Conservation (phyloP, 2,797 vertebrate genomes). For the Acanthurus leucopareius region DNA sequence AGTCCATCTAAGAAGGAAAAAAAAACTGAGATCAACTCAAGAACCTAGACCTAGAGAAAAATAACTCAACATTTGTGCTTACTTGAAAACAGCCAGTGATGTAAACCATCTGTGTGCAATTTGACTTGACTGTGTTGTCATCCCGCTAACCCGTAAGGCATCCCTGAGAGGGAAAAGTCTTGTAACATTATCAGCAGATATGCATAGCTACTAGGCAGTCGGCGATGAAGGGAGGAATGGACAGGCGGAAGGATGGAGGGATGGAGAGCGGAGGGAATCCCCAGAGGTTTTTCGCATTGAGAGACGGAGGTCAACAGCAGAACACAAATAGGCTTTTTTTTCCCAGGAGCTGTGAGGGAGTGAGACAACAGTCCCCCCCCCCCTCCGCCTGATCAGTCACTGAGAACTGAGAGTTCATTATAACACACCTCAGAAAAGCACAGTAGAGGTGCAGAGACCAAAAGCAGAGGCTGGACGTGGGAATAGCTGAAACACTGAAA, state of each 20-base stretch:
- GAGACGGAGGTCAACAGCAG: slow-evolving; percentile 68
- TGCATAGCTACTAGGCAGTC: slow-evolving; percentile 66
- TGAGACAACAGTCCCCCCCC: slow-evolving; percentile 30
- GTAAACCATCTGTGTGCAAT: slow-evolving; percentile 75
- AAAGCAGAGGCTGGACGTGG: slow-evolving; percentile 1
- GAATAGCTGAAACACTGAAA: slow-evolving; percentile 11
- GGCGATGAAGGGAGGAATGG: slow-evolving; percentile 58
- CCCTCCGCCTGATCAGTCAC: slow-evolving; percentile 36
- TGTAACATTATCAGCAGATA: slow-evolving; percentile 74
- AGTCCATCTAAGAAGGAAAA: slow-evolving; percentile 40
- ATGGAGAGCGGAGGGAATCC: slow-evolving; percentile 56
- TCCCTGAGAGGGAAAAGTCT: slow-evolving; percentile 55
- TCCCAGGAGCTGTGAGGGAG: slow-evolving; percentile 40
- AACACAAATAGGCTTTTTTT: slow-evolving; percentile 64
- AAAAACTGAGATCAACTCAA: slow-evolving; percentile 45
- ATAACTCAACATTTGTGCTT: slow-evolving; percentile 56
- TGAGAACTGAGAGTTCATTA: slow-evolving; percentile 58
- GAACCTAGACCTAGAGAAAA: slow-evolving; percentile 54
- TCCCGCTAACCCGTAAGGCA: slow-evolving; percentile 46
- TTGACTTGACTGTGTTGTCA: slow-evolving; percentile 66
- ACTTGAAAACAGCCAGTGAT: slow-evolving; percentile 62
- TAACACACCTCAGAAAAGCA: slow-evolving; percentile 29
- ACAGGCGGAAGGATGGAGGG: slow-evolving; percentile 45
- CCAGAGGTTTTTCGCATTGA: slow-evolving; percentile 63
- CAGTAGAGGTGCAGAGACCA: slow-evolving; percentile 24